These are phyloP conservation scores for Hipposideros larvatus DNA, from an alignment of 2,797 vertebrate species.

Conservation along the genomic window DNA sequence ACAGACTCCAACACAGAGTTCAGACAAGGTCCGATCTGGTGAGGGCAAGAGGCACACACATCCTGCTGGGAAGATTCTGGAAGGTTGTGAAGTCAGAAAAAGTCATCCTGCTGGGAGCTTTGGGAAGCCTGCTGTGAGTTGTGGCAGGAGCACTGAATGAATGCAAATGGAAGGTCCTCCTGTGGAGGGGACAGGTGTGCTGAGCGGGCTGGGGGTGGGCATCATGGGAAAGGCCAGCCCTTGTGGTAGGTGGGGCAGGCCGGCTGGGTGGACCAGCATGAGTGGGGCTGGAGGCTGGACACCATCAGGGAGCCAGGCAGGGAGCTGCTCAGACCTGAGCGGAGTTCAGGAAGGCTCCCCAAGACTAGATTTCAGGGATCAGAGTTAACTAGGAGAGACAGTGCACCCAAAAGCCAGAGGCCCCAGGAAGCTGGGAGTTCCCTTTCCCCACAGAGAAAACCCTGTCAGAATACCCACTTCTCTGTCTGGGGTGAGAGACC, in stretches of 20 bases:
- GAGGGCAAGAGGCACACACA: no score
- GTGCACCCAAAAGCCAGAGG: not conserved
- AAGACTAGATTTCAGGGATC: not conserved
- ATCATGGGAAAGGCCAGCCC: not conserved
- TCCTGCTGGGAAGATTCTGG: not conserved
- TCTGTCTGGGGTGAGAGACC: conserved; percentile 15
- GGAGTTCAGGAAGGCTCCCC: not conserved
- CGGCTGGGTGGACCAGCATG: not conserved
- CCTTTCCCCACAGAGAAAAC: not conserved
- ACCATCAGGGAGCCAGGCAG: not conserved
- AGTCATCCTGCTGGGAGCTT: not conserved
- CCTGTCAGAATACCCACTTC: not conserved
- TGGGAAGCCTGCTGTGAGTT: not conserved
- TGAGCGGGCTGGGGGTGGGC: accelerated
- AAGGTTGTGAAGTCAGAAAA: not conserved
- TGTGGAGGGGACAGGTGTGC: not conserved
- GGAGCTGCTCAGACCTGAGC: not conserved
- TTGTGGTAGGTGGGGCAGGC: not conserved
- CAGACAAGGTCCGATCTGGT: no score
- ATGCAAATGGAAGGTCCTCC: no score
- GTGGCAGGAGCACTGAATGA: not conserved
- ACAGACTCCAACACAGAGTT: not conserved
- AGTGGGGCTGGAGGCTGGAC: not conserved
- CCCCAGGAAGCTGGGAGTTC: not conserved
- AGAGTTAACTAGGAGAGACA: not conserved